Evolutionary conservation across 2,797 vertebrate species (phyloP).

Genomic region (Coccyzus lansbergi): DNA sequence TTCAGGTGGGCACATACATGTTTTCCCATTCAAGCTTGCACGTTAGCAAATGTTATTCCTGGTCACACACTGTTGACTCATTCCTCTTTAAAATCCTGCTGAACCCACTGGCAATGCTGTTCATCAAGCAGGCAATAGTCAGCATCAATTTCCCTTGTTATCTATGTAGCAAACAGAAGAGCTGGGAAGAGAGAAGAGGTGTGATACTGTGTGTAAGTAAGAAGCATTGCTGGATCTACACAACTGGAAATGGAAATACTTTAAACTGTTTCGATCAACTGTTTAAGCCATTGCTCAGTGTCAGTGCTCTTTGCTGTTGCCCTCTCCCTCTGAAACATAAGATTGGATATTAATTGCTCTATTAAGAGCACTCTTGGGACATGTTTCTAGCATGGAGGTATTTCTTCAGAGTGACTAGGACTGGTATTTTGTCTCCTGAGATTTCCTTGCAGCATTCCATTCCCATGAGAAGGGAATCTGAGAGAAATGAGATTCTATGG

Average conservation of each 20-base stretch:
- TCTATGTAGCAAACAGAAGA: constrained; percentile 24
- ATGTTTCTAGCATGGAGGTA: neutral
- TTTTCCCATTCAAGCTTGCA: constrained; percentile 16
- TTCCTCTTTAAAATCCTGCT: constrained; percentile 48
- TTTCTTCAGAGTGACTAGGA: neutral
- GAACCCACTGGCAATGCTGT: constrained; percentile 44
- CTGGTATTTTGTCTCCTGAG: neutral
- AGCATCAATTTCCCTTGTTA: constrained; percentile 57
- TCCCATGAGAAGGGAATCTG: neutral
- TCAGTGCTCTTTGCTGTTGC: neutral
- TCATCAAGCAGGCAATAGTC: constrained; percentile 27
- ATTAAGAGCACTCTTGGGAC: constrained; percentile 49
- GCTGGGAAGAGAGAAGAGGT: neutral
- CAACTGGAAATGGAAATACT: constrained; percentile 62
- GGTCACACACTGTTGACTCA: constrained; percentile 48
- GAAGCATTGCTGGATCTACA: constrained; percentile 37
- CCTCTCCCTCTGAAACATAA: constrained; percentile 16
- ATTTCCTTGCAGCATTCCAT: neutral
- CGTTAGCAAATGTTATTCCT: constrained; percentile 45
- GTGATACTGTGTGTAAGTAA: constrained; percentile 61
- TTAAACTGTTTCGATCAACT: constrained; percentile 56
- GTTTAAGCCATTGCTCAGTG: constrained; percentile 42
- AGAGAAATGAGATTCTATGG: neutral
- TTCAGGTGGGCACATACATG: neutral
- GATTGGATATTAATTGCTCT: constrained; percentile 39